Evolutionary conservation across 2,113 vertebrate species (phyloP), one percentile per base, ranked within the genome.

Genomic region (Microtus ochrogaster): DNA sequence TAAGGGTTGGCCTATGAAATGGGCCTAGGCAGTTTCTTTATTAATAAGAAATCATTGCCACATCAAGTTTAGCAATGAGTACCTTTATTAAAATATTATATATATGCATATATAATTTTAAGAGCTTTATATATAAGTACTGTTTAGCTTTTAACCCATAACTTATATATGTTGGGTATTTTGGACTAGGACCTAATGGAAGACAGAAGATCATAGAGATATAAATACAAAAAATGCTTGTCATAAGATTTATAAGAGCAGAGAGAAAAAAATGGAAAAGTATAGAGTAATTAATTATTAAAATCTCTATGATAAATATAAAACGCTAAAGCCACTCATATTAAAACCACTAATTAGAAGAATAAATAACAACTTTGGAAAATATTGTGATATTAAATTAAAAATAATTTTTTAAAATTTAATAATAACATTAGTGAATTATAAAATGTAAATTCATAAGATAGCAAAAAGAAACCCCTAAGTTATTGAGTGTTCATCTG

Each of bases 71-170:
- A 89, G 13, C 68, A 58, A 17, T 49, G 16, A 58, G 1, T 28
- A 39, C 89, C 24, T 76, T 87, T 26, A 89, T 94, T 73, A 96
- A 93, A 90, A 93, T 47, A 65, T 39, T 88, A 39, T 39, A 26
- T 39, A 81, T 58, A 58, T 49, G 44, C 44, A 39, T 82, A 28
- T 61, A 28, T 55, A 82, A 61, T 82, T 82, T 82, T 82, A 82
- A 82, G 55, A 61, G 17, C 7, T 9, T 61, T 55, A 61, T 16
- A 7, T 36, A 14, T 82, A 82, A 82, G 49, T 39, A 28, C 6
- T n/a, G 79, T 44, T 85, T 96, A 7, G 10, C 52, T 19, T 77
- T 94, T 90, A 97, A 88, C 39, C 44, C 52, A 82, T 44, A 92
- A 72, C 72, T 85, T 91, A 65, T 24, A 96, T 47, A 85, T 92